These are phyloP conservation scores for Corythaixoides concolor DNA, from an alignment of 2,113 vertebrate genomes.

Conservation along the genomic window DNA sequence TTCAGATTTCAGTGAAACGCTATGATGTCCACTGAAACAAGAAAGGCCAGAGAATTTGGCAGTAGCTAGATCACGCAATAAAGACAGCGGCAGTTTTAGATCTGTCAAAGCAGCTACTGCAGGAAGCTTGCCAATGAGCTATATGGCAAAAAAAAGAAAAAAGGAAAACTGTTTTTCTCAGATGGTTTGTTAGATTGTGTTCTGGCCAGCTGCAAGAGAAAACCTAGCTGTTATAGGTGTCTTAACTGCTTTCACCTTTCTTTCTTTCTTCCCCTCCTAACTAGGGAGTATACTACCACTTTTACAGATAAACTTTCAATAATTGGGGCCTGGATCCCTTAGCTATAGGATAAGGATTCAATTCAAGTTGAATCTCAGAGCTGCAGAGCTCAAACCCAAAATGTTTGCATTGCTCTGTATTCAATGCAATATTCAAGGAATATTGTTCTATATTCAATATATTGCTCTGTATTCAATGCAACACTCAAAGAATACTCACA, in stretches of 20 bases:
- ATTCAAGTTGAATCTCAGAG: background rate
- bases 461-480: too few species aligned
- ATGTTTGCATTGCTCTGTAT: too few species aligned
- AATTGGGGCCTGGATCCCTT: background rate
- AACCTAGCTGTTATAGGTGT: background rate
- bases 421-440: too few species aligned
- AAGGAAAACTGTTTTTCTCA: conserved; percentile 12
- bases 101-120: conserved; percentile 17
- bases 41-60: conserved; percentile 15
- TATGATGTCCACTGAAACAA: conserved; percentile 26
- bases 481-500: too few species aligned
- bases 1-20: background rate
- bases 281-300: background rate
- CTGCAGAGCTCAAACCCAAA: too few species aligned
- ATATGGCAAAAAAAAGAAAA: background rate
- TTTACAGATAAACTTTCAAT: background rate
- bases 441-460: too few species aligned
- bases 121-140: conserved; percentile 31
- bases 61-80: background rate
- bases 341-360: background rate
- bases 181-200: conserved; percentile 27
- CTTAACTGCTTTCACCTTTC: background rate
- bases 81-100: conserved; percentile 22
- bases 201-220: conserved; percentile 42
- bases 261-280: background rate